These are phyloP conservation scores for Eilema sororculum DNA, from an alignment of 2,888 invertebrate genomes.

Conservation along the genomic window DNA sequence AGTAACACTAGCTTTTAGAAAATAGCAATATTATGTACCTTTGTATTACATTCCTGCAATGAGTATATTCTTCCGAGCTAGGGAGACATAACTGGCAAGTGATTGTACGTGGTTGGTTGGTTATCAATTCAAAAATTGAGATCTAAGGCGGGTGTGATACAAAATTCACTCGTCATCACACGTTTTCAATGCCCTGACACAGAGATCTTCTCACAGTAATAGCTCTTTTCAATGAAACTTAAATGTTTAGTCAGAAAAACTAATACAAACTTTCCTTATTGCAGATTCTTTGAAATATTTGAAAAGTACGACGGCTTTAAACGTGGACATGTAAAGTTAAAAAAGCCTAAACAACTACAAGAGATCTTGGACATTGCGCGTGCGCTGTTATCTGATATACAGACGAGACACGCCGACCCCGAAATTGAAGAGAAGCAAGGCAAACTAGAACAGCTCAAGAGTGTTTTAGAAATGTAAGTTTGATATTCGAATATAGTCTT, in stretches of 20 bases:
- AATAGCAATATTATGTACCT: no score
- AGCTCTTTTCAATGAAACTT: no score
- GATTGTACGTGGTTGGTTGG: no score
- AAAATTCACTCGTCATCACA: no score
- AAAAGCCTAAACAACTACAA: slow-evolving; percentile 98
- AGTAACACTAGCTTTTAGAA: no score
- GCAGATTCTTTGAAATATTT: slow-evolving; percentile 98
- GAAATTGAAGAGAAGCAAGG: slow-evolving; percentile 98
- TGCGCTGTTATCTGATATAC: slow-evolving; percentile 95
- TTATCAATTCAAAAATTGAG: no score
- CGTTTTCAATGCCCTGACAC: no score
- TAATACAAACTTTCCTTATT: neutral
- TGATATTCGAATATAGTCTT: neutral
- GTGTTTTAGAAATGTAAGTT: slow-evolving; percentile 99
- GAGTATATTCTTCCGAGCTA: no score
- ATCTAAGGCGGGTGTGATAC: no score
- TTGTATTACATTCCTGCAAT: no score
- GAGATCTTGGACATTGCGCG: slow-evolving; percentile 99
- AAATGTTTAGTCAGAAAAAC: neutral
- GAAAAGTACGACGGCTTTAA: slow-evolving; percentile 98
- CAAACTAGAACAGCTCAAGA: slow-evolving; percentile 98
- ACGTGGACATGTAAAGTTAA: slow-evolving; percentile 98
- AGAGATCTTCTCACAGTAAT: no score
- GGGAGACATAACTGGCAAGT: no score
- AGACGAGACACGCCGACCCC: slow-evolving; percentile 94